These are phyloP conservation scores for Cheirogaleus major DNA, from an alignment of 2,797 vertebrate genomes.

Conservation along the genomic window DNA sequence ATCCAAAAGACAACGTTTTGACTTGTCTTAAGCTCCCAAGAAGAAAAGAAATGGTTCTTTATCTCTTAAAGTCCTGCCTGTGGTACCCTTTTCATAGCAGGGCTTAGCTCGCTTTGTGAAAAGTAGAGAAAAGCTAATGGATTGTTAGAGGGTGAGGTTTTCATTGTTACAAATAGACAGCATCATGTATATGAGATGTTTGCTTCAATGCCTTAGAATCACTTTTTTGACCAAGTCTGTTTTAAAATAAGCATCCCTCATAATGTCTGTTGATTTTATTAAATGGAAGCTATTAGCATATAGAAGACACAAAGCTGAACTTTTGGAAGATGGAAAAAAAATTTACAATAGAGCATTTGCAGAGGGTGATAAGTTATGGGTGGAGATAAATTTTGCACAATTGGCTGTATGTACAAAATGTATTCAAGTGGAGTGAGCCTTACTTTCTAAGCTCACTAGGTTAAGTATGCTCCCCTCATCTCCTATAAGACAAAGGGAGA, in stretches of 20 bases:
- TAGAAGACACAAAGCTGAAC: slow-evolving; percentile 10
- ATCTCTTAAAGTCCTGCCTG: neutral
- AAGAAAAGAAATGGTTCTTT: slow-evolving; percentile 22
- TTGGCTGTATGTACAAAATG: neutral
- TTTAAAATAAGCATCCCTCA: neutral
- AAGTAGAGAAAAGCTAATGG: slow-evolving; percentile 21
- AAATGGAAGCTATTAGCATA: neutral
- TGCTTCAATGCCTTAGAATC: neutral
- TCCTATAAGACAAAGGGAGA: neutral
- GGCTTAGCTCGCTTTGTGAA: neutral
- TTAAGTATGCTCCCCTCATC: neutral
- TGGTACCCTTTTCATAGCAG: neutral
- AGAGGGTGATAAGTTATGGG: neutral
- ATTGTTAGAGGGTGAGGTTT: slow-evolving; percentile 21
- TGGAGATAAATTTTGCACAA: neutral
- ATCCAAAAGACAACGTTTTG: slow-evolving; percentile 9
- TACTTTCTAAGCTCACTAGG: neutral
- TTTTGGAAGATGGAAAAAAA: slow-evolving; percentile 34
- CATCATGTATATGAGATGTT: neutral
- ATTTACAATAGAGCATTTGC: slow-evolving; percentile 20
- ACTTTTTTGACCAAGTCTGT: neutral
- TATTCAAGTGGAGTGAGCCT: neutral
- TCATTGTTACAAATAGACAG: slow-evolving; percentile 32
- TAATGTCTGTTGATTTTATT: neutral
- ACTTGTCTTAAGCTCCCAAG: slow-evolving; percentile 2